phyloP scores from a whole-genome alignment of 2,797 vertebrate genomes.

The Clangula hyemalis region DNA sequence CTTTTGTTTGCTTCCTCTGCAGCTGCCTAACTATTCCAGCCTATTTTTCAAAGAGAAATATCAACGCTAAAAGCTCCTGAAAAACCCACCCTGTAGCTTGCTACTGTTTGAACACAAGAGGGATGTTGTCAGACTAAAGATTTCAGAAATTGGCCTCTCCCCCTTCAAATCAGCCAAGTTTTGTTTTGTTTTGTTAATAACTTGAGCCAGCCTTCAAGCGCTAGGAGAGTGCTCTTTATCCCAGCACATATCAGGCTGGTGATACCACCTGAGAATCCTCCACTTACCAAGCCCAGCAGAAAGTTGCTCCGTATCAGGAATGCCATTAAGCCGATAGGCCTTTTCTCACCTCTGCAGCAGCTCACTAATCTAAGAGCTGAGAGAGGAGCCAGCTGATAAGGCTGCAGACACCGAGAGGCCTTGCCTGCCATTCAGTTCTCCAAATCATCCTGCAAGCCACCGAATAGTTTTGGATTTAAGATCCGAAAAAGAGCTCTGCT shows the following conservation, averaged over 20 bases:
- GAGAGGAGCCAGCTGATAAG: neutral
- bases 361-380: neutral
- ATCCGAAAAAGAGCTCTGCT: neutral
- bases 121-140: neutral
- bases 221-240: neutral
- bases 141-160: neutral
- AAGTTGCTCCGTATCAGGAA: neutral
- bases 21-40: neutral
- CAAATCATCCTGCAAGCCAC: neutral
- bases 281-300: neutral
- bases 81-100: neutral
- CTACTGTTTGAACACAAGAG: neutral
- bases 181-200: slow-evolving; percentile 9
- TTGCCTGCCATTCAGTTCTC: neutral
- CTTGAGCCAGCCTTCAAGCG: neutral
- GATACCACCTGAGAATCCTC: neutral
- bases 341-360: neutral
- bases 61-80: neutral
- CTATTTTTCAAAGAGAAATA: neutral
- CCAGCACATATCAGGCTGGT: neutral
- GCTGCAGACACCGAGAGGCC: neutral
- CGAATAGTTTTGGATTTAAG: neutral
- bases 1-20: neutral
- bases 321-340: neutral
- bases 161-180: neutral